Evolutionary conservation across 2,888 invertebrate species (phyloP), one percentile per base, ranked within the genome.

Genomic region (Abrostola triplasia): DNA sequence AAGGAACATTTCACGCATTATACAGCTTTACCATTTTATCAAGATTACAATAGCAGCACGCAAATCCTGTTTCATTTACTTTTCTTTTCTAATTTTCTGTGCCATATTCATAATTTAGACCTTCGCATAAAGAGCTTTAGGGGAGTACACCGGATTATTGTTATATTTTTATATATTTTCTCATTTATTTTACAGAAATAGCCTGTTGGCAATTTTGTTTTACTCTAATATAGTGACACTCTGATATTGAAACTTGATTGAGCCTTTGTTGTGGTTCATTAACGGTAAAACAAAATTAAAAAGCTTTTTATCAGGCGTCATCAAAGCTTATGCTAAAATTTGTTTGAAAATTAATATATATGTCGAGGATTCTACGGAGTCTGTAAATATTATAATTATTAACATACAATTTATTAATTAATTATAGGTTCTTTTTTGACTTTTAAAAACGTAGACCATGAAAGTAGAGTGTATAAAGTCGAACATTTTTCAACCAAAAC

Each of bases 21-120:
- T 64, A 76, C 64, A 48, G 64, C 70, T 63, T 67, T 73, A 66
- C 49, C 67, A 57, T 76, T 79, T 76, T 76, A 79, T 79, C 80
- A 79, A 76, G 74, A 76, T 79, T 79, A 79, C 66, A 55, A 37
- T 59, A 52, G 64, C 64, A 68, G 50, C 74, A 77, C 80, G 77
- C 79, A 73, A 73, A 79, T 73, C 70, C 70, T 54, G 64, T 64
- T 76, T 76, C 80, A 79, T 79, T 77, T 77, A 79, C 66, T 70
- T 79, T 73, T 63, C 63, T 73, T 75, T 78, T 64, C 72, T 76
- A 73, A 77, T 79, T 76, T 79, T 76, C 65, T 54, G 56, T 62
- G 59, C 64, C 64, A 76, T 79, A 76, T 79, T 79, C 66, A 77
- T 76, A 77, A 76, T 76, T 79, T 66, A 40, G 44, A 41, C 59